Percentiles rank a stretch among this genome's conserved stretches.
Conservation (phyloP, 2,888 invertebrate genomes). For the Cephonodes hylas region DNA sequence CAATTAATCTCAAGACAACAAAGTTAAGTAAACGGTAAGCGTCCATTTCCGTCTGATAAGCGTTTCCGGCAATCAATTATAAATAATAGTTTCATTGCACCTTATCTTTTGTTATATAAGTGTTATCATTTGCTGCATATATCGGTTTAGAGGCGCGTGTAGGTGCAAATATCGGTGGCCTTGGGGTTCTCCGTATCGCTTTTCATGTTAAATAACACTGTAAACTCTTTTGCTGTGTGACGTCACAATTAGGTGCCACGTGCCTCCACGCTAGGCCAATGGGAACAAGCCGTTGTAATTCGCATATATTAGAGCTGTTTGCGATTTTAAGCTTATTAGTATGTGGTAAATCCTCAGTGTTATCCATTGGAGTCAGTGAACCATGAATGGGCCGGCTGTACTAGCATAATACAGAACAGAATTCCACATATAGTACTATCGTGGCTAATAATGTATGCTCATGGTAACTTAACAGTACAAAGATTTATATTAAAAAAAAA, state of each 20-base stretch:
- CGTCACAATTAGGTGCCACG: background rate
- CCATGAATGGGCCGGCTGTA: too few relatives aligned
- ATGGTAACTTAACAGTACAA: too few relatives aligned
- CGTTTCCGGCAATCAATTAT: constrained; percentile 10
- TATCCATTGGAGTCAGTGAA: too few relatives aligned
- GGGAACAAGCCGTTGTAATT: background rate
- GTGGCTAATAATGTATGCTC: too few relatives aligned
- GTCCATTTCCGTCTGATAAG: constrained; percentile 10
- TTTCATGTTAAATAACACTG: background rate
- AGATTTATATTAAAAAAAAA: too few relatives aligned
- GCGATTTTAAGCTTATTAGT: background rate
- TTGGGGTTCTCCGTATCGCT: background rate
- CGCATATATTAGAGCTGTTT: background rate
- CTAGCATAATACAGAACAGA: too few relatives aligned
- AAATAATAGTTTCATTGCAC: background rate
- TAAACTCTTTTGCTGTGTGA: background rate
- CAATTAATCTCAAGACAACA: background rate
- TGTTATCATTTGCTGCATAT: background rate
- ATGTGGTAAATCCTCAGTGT: too few relatives aligned
- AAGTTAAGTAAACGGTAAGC: constrained; percentile 1
- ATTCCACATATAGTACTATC: too few relatives aligned
- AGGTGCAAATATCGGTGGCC: background rate
- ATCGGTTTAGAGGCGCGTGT: background rate
- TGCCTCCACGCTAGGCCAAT: background rate
- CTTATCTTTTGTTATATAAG: background rate